These are phyloP conservation scores for Climacteris rufus DNA, from an alignment of 2,113 vertebrate genomes.

Conservation along the genomic window DNA sequence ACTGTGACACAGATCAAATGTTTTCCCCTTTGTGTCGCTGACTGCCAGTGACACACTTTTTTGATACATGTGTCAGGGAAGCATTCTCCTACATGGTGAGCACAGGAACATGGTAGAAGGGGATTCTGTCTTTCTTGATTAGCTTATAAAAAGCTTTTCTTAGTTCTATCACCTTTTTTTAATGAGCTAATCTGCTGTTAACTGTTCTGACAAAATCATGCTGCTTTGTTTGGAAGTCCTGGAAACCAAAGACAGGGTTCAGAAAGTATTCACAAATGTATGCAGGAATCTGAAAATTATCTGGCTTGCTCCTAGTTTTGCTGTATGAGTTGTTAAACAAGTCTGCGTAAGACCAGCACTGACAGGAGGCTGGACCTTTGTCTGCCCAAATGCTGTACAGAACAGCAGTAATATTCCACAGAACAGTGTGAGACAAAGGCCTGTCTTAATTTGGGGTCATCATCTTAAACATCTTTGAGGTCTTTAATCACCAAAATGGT, in stretches of 20 bases:
- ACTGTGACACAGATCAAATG: background rate
- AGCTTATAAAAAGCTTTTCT: background rate
- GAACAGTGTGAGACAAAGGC: background rate
- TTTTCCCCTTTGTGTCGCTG: background rate
- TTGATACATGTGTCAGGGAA: background rate
- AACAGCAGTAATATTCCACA: background rate
- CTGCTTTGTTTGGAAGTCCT: conserved; percentile 1
- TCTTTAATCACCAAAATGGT: background rate
- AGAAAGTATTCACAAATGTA: background rate
- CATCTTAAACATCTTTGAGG: background rate
- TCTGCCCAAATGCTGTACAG: background rate
- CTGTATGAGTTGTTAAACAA: background rate
- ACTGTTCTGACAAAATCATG: background rate
- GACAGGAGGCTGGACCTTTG: background rate
- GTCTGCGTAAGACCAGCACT: background rate
- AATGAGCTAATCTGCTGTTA: background rate
- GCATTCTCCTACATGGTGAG: background rate
- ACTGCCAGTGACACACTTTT: background rate
- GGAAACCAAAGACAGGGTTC: background rate
- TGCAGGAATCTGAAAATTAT: background rate
- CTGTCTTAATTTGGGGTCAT: background rate
- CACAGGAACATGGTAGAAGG: background rate
- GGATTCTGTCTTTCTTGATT: background rate
- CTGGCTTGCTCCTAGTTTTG: background rate
- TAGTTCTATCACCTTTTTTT: background rate